Evolutionary conservation across 2,797 vertebrate genomes (phyloP), one percentile per base, ranked within the genome.

Genomic region (Schizothorax lantsangensis): DNA sequence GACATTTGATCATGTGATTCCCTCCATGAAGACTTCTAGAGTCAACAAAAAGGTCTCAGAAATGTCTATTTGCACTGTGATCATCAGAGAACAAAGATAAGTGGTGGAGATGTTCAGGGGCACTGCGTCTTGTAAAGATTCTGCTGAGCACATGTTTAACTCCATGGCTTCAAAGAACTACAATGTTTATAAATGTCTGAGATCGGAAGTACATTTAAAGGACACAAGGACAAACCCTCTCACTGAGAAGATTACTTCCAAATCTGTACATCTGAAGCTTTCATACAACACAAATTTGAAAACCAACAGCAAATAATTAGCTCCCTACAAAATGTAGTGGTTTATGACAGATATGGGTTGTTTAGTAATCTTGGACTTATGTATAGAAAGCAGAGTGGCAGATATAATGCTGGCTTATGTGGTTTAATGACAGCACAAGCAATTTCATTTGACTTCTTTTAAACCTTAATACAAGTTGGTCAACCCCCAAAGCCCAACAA

Each of bases 31-130:
- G 19, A 6, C 36, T 26, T 47, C 38, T 36, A 33, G 9, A 11
- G 21, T 71, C 21, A 69, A 36, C 26, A 81, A 71, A 69, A 33
- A 33, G 11, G 21, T 75, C 57, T 74, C 52, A 30, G 49, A 17
- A 83, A 30, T 10, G 23, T 57, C 23, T 43, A 2, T 84, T 75
- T 84, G 71, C 40, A 36, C 40, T 54, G 81, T n/a, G 71, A 64
- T 64, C 26, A 59, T 72, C 23, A 57, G 66, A 83, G 15, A 43
- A 36, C 40, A 33, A 36, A 74, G 26, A 74, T 45, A 84, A 74
- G 57, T 45, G 40, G 40, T 15, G 38, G 6, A 33, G 81, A 73
- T 83, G 23, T 83, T 43, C n/a, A 36, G 79, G n/a, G 11, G 10
- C 40, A 66, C 36, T 3, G 14, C 9, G 8, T 80, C n/a, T 80